Evolutionary conservation across 2,797 vertebrate species (phyloP).

Genomic region (Sebastes oblongus): DNA sequence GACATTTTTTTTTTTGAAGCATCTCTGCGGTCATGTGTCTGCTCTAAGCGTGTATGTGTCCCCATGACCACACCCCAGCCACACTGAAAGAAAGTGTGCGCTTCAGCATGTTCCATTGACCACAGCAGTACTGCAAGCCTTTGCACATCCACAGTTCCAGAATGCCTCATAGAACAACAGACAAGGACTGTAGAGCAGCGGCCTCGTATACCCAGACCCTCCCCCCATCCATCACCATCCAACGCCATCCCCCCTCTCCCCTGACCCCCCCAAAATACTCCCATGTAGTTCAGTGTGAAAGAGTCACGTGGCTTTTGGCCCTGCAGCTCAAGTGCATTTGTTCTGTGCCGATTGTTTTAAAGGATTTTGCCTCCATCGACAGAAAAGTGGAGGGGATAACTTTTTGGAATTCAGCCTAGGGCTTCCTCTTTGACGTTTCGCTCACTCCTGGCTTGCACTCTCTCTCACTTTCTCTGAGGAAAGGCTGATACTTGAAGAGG

Average conservation of each 20-base stretch:
- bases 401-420: constrained; percentile 83
- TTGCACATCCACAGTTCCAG: constrained; percentile 85
- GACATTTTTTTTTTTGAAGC: constrained; percentile 4
- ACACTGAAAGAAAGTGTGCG: constrained; percentile 80
- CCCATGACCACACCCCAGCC: constrained; percentile 45
- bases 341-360: constrained; percentile 76
- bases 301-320: constrained; percentile 68
- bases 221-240: constrained; percentile 17
- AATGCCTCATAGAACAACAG: constrained; percentile 79
- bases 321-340: constrained; percentile 74
- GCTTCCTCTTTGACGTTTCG: constrained; percentile 79
- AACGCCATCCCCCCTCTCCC: constrained; percentile 31
- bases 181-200: constrained; percentile 38
- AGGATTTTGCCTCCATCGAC: constrained; percentile 87
- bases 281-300: constrained; percentile 55
- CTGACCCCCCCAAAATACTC: constrained; percentile 46
- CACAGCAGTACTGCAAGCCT: constrained; percentile 81
- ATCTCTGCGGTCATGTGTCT: constrained; percentile 47
- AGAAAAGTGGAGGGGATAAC: constrained; percentile 84
- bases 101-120: constrained; percentile 87
- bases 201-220: constrained; percentile 40
- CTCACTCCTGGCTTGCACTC: constrained; percentile 75
- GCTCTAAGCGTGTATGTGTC: constrained; percentile 39
- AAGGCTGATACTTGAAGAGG: constrained; percentile 71
- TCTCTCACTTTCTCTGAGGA: constrained; percentile 74